Evolutionary conservation across 1,140 invertebrate genomes (phyloP), one percentile per base, ranked within the genome.

Genomic region (Orius insidiosus): DNA sequence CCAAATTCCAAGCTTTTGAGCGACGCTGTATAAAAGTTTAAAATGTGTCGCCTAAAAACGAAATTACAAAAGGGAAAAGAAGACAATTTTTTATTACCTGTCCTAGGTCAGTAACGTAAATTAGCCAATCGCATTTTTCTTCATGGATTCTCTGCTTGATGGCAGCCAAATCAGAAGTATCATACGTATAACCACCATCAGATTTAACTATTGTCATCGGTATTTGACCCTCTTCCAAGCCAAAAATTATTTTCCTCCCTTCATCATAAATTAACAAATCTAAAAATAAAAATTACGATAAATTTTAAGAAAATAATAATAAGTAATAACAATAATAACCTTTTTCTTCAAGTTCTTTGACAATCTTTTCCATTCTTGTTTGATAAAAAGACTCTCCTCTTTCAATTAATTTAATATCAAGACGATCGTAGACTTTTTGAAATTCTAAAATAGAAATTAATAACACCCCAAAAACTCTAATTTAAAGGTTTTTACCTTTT

Each of bases 321-420:
- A 43, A 52, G 18, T 37, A 45, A 5, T 45, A 50, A 45, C 49
- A 47, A 48, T 52, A 40, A 39, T 52, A 56, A 56, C 79, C 74
- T 57, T 71, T 73, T 2, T 67, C 63, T 56, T 85, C 76, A 7
- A 99, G 63, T 36, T 85, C 74, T 56, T 85, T 74, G 0, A 98
- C 81, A 11, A 97, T 58, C 10, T 66, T 61, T 52, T 80, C 69
- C 96, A 99, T 99, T 34, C 75, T 65, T 30, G 78, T 78, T 58
- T 99, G 92, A 64, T 99, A 99, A 61, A 93, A 99, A 0, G 93
- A 98, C 70, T 99, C 96, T 24, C 96, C 96, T 52, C 88, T 67
- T 57, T 96, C 86, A 15, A 68, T 68, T 13, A 97, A 59, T 49
- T 63, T 74, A 8, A 88, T 69, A 52, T 81, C 72, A 18, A 89